A percentile compares a stretch with the other conserved stretches of the same genome.
These are phyloP conservation scores for Epinephelus cyanopodus DNA, from an alignment of 2,113 vertebrate genomes.

Conservation along the genomic window DNA sequence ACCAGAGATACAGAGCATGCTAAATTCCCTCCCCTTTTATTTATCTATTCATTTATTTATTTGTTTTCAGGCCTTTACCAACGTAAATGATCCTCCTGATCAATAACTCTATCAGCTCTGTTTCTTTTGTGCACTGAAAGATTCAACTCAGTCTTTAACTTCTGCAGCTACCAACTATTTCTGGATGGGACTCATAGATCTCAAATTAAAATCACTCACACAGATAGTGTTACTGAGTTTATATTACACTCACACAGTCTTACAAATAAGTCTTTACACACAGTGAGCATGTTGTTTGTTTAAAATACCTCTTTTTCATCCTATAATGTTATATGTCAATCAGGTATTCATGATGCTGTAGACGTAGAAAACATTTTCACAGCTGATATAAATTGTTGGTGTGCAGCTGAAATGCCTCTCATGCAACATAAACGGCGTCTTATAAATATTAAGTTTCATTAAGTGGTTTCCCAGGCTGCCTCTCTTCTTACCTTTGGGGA, in stretches of 20 bases:
- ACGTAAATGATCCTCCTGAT: too few species aligned
- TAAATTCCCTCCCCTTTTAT: too few species aligned
- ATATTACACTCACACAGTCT: not conserved
- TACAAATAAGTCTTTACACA: not conserved
- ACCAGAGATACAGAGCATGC: too few species aligned
- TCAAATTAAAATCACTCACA: not conserved
- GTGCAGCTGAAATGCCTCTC: not conserved
- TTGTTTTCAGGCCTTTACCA: too few species aligned
- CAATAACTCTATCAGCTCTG: too few species aligned
- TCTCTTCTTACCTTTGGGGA: slow-evolving; percentile 74
- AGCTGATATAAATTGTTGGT: not conserved
- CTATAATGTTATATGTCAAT: not conserved
- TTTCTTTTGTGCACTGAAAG: too few species aligned
- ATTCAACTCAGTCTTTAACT: not conserved
- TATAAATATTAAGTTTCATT: not conserved
- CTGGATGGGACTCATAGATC: not conserved
- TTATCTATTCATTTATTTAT: too few species aligned
- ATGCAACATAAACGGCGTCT: not conserved
- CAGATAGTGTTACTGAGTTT: not conserved
- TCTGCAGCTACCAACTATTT: slow-evolving; percentile 6
- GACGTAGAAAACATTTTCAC: not conserved
- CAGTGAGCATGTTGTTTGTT: not conserved
- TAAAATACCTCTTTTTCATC: too few species aligned
- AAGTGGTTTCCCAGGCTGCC: not conserved
- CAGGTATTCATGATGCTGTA: not conserved